These are phyloP conservation scores for Ecliptopera silaceata DNA, from an alignment of 2,888 invertebrate genomes.

Conservation along the genomic window DNA sequence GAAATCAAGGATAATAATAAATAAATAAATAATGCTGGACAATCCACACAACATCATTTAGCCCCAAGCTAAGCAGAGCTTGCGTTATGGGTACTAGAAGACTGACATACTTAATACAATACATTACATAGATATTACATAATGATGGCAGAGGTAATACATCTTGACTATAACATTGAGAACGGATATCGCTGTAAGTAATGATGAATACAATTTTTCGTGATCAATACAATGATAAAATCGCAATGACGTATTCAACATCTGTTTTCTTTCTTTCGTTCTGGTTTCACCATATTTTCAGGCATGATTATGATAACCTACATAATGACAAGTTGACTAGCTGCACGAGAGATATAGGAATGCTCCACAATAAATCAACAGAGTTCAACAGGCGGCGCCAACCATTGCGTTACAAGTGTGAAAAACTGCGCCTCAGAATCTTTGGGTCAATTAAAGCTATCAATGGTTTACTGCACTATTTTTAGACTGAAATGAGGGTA, in stretches of 20 bases:
- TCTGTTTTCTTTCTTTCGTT: too few relatives aligned
- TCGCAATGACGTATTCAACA: not conserved
- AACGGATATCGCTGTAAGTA: too few relatives aligned
- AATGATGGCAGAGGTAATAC: too few relatives aligned
- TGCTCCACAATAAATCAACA: constrained; percentile 21
- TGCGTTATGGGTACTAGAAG: too few relatives aligned
- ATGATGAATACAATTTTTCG: too few relatives aligned
- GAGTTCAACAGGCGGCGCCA: constrained; percentile 12
- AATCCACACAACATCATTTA: too few relatives aligned
- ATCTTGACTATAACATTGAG: too few relatives aligned
- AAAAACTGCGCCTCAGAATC: constrained; percentile 19
- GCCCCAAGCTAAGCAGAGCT: too few relatives aligned
- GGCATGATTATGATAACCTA: not conserved
- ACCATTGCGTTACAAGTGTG: constrained; percentile 26
- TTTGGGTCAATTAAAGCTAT: constrained; percentile 23
- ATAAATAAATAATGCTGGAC: too few relatives aligned
- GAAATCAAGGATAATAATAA: too few relatives aligned
- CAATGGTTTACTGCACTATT: constrained; percentile 19
- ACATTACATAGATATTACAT: too few relatives aligned
- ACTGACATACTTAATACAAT: too few relatives aligned
- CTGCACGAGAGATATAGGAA: constrained; percentile 10
- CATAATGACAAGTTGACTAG: constrained; percentile 1
- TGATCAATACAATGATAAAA: not conserved
- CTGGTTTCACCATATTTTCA: not conserved
- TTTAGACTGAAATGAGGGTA: constrained; percentile 1